Conservation (phyloP, 53 echinoderm and acorn worm genomes). For the Arbacia lixula region DNA sequence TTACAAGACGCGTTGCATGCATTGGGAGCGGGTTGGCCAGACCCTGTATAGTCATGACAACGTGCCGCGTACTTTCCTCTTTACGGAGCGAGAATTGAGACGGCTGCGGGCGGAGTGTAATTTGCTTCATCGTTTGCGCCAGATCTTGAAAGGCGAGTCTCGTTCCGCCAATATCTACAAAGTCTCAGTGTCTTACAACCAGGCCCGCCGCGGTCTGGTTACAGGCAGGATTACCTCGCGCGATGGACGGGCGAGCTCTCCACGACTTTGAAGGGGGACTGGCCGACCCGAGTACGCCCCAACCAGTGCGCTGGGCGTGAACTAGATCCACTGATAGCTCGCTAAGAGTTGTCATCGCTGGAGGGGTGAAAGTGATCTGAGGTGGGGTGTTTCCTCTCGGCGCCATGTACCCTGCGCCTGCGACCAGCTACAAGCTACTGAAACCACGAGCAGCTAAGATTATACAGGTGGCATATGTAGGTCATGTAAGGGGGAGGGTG, state of each 20-base stretch:
- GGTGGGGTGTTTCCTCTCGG: not conserved
- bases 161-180: not conserved
- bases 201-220: too few species aligned
- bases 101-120: not conserved
- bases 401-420: slow-evolving; percentile 19
- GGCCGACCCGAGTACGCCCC: slow-evolving; percentile 3
- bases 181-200: slow-evolving; percentile 10
- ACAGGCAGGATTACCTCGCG: slow-evolving; percentile 5
- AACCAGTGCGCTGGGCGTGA: slow-evolving; percentile 24
- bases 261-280: slow-evolving; percentile 8
- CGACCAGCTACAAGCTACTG: slow-evolving; percentile 28
- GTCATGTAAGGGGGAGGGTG: too few species aligned
- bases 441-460: too few species aligned
- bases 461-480: too few species aligned
- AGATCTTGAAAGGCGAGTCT: slow-evolving; percentile 4
- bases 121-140: slow-evolving; percentile 29
- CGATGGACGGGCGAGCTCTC: not conserved
- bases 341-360: slow-evolving; percentile 21
- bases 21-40: too few species aligned
- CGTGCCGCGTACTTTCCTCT: too few species aligned
- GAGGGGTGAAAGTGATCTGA: slow-evolving; percentile 33
- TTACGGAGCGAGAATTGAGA: too few species aligned
- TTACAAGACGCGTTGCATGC: too few species aligned
- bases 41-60: too few species aligned
- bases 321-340: slow-evolving; percentile 2